Percentiles rank a stretch among this genome's conserved stretches.
These are phyloP conservation scores for Mechanitis mazaeus DNA, from an alignment of 2,888 invertebrate genomes.

Conservation along the genomic window DNA sequence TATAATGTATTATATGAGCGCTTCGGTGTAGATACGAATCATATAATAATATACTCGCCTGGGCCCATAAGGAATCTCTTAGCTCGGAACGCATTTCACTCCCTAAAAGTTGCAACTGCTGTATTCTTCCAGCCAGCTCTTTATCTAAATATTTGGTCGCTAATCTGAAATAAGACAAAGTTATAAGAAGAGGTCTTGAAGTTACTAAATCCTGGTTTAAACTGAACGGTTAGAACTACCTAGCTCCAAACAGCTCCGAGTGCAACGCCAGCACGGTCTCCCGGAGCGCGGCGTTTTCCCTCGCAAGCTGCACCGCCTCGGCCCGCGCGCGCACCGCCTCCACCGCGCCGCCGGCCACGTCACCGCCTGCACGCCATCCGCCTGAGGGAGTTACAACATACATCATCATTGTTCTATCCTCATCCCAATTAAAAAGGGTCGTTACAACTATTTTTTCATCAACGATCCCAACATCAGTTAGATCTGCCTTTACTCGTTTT, in stretches of 20 bases:
- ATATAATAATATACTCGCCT: conserved; percentile 60
- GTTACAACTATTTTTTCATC: no score
- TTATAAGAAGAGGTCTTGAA: background rate
- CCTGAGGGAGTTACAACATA: conserved; percentile 33
- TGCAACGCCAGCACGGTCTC: conserved; percentile 84
- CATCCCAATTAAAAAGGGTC: no score
- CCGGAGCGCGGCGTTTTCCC: conserved; percentile 82
- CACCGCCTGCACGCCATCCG: conserved; percentile 54
- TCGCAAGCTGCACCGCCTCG: conserved; percentile 78
- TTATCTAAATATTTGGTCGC: conserved; percentile 92
- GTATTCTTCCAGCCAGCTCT: conserved; percentile 87
- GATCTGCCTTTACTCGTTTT: no score
- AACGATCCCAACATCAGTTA: no score
- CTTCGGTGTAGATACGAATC: no score
- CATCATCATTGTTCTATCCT: no score
- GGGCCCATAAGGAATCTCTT: conserved; percentile 84
- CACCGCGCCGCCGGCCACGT: conserved; percentile 47
- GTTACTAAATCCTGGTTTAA: background rate
- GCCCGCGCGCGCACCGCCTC: conserved; percentile 76
- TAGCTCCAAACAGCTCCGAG: conserved; percentile 89
- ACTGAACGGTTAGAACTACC: conserved; percentile 38
- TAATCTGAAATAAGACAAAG: conserved; percentile 63
- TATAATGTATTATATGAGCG: no score
- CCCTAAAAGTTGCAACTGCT: conserved; percentile 88
- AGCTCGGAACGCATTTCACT: conserved; percentile 87